Percentiles rank a stretch among this genome's conserved stretches.
Conservation (phyloP, 2,113 vertebrate genomes). For the Pygoscelis adeliae region DNA sequence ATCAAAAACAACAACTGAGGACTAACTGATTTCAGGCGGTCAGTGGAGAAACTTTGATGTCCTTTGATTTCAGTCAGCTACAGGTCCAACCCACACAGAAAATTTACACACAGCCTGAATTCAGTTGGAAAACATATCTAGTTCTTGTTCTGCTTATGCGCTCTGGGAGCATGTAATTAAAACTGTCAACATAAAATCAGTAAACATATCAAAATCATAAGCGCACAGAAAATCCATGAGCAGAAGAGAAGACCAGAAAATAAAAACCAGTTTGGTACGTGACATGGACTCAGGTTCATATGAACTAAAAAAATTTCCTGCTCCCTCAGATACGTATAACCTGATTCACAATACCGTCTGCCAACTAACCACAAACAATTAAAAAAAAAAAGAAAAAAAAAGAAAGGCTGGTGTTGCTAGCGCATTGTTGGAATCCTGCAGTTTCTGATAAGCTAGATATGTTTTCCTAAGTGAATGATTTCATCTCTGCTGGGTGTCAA, state of each 20-base stretch:
- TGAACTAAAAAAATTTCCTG: not conserved
- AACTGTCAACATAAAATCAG: not conserved
- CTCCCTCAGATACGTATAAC: not conserved
- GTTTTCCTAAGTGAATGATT: conserved; percentile 43
- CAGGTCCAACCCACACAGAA: not conserved
- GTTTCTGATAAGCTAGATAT: conserved; percentile 35
- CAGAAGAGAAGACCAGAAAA: not conserved
- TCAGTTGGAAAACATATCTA: not conserved
- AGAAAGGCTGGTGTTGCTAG: not conserved
- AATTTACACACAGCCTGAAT: not conserved
- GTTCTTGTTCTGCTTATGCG: not conserved
- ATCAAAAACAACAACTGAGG: not conserved
- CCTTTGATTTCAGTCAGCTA: not conserved
- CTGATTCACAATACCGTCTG: conserved; percentile 3
- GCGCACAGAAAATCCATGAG: not conserved
- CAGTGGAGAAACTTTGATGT: not conserved
- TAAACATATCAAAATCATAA: not conserved
- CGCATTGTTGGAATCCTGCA: not conserved
- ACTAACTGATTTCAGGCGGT: not conserved
- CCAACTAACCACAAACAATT: not conserved
- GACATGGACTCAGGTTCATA: not conserved
- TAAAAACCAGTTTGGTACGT: not conserved
- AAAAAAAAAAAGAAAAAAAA: not conserved
- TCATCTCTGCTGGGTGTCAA: conserved; percentile 58
- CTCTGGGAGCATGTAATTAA: not conserved